Conservation (phyloP, 1,140 invertebrate genomes). For the Neomicropteryx cornuta region DNA sequence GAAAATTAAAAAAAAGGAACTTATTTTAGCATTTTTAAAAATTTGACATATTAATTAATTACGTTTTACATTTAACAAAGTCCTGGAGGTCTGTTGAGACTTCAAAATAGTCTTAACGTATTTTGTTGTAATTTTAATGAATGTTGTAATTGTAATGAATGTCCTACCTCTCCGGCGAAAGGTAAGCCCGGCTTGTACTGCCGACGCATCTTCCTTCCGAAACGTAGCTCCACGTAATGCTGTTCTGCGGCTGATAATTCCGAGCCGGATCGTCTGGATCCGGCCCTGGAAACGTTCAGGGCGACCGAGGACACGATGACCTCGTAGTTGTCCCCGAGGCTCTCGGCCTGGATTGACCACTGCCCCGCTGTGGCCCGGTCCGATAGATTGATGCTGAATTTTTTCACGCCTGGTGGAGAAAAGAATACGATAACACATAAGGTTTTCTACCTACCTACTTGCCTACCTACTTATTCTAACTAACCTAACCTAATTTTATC, state of each 20-base stretch:
- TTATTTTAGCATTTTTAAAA: too few relatives aligned
- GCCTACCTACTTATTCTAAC: too few relatives aligned
- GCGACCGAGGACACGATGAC: constrained; percentile 26
- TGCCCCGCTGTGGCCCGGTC: constrained; percentile 37
- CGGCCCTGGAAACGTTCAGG: constrained; percentile 32
- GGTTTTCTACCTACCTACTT: too few relatives aligned
- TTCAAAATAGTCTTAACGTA: too few relatives aligned
- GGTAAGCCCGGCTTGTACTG: constrained; percentile 52
- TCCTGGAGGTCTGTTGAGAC: too few relatives aligned
- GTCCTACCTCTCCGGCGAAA: constrained; percentile 51
- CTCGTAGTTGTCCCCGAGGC: constrained; percentile 39
- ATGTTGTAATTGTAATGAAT: too few relatives aligned
- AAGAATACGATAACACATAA: too few relatives aligned
- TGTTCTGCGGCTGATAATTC: constrained; percentile 49
- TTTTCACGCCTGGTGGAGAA: constrained; percentile 39
- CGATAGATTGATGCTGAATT: constrained; percentile 39
- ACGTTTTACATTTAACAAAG: too few relatives aligned
- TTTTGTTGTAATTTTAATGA: too few relatives aligned
- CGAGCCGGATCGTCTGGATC: constrained; percentile 16
- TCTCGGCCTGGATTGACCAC: constrained; percentile 44
- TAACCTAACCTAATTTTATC: too few relatives aligned
- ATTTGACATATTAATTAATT: too few relatives aligned
- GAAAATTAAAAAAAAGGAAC: too few relatives aligned
- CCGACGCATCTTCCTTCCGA: constrained; percentile 47
- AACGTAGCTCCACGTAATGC: constrained; percentile 51